These are phyloP conservation scores for Calliopsis andreniformis DNA, from an alignment of 1,140 invertebrate genomes.

Conservation along the genomic window DNA sequence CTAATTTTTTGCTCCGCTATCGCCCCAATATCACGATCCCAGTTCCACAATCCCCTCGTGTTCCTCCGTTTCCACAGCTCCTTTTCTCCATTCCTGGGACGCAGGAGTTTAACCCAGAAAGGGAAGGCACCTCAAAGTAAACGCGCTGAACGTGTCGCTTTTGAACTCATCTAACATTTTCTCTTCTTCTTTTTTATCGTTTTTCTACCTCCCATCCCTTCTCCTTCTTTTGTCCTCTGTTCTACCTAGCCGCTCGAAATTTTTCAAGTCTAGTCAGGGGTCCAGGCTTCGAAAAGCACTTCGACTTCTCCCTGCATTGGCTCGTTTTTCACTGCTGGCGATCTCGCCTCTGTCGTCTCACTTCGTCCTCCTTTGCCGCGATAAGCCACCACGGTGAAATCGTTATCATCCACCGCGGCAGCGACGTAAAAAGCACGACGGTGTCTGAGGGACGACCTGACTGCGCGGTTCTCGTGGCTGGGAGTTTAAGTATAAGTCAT, in stretches of 20 bases:
- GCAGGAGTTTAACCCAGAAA: slow-evolving; percentile 59
- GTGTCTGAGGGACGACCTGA: not conserved
- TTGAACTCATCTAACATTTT: slow-evolving; percentile 13
- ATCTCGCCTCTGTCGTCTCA: not conserved
- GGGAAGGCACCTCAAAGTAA: slow-evolving; percentile 42
- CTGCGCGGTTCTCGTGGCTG: no score
- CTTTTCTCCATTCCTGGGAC: not conserved
- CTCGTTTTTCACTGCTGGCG: slow-evolving; percentile 33
- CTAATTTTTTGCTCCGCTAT: slow-evolving; percentile 39
- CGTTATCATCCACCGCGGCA: slow-evolving; percentile 9
- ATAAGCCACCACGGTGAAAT: slow-evolving; percentile 19
- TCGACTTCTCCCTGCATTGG: not conserved
- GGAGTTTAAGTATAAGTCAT: slow-evolving; percentile 15
- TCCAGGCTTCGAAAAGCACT: not conserved
- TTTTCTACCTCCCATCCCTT: slow-evolving; percentile 6
- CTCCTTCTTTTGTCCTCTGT: not conserved
- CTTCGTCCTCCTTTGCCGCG: not conserved
- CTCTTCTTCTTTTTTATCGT: slow-evolving; percentile 2
- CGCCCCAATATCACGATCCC: slow-evolving; percentile 21
- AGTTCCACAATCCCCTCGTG: not conserved
- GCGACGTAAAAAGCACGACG: slow-evolving; percentile 23
- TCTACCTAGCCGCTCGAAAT: not conserved
- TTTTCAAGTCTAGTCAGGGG: not conserved
- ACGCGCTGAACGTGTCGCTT: slow-evolving; percentile 31
- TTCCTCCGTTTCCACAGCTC: slow-evolving; percentile 34